These are phyloP conservation scores for Hypercompe scribonia DNA, from an alignment of 2,888 invertebrate species.

Conservation along the genomic window DNA sequence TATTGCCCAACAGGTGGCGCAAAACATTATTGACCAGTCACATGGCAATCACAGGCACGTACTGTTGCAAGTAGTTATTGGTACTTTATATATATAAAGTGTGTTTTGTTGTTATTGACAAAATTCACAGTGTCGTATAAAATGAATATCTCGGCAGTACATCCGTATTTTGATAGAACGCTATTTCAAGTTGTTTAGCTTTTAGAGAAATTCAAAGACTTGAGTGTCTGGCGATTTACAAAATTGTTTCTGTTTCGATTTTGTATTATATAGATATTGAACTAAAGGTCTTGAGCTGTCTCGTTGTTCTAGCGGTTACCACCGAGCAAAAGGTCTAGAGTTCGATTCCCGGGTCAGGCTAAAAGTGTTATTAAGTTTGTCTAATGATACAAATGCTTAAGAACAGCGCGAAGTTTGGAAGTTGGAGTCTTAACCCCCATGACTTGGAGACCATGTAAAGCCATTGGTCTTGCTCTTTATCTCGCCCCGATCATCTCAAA, in stretches of 20 bases:
- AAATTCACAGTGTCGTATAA: not conserved
- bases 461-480: too few species aligned
- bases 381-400: too few species aligned
- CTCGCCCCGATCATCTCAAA: too few species aligned
- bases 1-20: constrained; percentile 37
- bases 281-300: too few species aligned
- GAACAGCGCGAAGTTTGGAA: too few species aligned
- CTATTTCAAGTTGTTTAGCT: not conserved
- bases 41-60: constrained; percentile 25
- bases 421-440: too few species aligned
- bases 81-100: not conserved
- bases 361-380: too few species aligned
- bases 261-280: not conserved
- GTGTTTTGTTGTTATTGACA: not conserved
- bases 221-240: not conserved
- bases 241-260: not conserved
- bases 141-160: not conserved
- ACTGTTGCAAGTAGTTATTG: constrained; percentile 23
- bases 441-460: too few species aligned
- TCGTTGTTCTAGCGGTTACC: too few species aligned
- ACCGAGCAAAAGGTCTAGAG: too few species aligned
- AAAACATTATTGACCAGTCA: constrained; percentile 37
- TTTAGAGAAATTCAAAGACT: not conserved
- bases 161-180: not conserved
- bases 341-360: too few species aligned